Evolutionary conservation across 2,797 vertebrate species (phyloP).

Genomic region (Danio kyathit): DNA sequence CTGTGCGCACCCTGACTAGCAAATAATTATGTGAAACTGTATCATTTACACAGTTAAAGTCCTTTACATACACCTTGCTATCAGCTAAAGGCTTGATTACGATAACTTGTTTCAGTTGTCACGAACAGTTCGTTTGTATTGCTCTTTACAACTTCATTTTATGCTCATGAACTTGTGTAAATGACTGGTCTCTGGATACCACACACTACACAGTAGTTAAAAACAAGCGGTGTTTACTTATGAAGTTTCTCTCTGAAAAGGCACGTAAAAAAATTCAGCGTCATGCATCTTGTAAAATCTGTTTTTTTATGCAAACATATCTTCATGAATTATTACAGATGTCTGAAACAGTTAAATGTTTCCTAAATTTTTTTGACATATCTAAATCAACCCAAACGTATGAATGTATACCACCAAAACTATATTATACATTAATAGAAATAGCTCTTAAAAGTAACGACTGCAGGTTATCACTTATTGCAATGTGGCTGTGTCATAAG

Average conservation of each 20-base stretch:
- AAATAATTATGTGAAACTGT: background rate
- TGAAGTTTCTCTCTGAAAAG: background rate
- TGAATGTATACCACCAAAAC: no score
- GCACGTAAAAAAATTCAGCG: background rate
- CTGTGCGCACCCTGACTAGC: no score
- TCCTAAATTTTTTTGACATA: no score
- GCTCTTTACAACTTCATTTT: background rate
- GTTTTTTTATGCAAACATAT: no score
- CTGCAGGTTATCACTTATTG: no score
- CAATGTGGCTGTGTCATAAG: no score
- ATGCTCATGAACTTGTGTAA: conserved; percentile 1
- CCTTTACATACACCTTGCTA: no score
- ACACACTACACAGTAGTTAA: background rate
- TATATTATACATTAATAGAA: no score
- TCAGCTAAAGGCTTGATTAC: background rate
- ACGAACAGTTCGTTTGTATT: background rate
- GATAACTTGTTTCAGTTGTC: background rate
- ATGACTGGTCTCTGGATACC: background rate
- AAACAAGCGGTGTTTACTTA: background rate
- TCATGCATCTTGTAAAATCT: background rate
- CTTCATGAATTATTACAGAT: no score
- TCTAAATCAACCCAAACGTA: no score
- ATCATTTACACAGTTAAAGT: background rate
- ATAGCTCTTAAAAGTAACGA: no score
- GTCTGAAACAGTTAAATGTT: no score